A percentile compares a stretch with the other conserved stretches of the same genome.
These are phyloP conservation scores for Agrenia bidenticulata DNA, from an alignment of 2,888 invertebrate genomes.

Conservation along the genomic window DNA sequence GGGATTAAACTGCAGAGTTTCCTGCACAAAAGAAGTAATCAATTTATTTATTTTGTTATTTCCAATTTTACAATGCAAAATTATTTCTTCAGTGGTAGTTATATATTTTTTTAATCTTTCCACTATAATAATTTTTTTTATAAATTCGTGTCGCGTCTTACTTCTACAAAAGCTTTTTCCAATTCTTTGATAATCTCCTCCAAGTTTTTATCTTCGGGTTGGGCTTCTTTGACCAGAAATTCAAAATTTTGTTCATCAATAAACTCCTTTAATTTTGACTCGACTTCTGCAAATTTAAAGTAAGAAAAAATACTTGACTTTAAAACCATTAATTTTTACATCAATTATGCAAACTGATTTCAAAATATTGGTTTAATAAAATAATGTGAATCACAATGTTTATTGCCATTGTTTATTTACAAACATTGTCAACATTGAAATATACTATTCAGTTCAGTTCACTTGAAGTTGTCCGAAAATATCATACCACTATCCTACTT, in stretches of 20 bases:
- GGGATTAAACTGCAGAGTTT: conserved; percentile 80
- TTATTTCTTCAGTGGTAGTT: too few species aligned
- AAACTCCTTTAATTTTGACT: conserved; percentile 65
- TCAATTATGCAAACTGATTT: too few species aligned
- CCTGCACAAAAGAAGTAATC: conserved; percentile 60
- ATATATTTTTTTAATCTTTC: too few species aligned
- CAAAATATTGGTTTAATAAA: background rate
- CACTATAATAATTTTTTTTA: too few species aligned
- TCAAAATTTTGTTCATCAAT: conserved; percentile 67
- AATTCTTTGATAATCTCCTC: conserved; percentile 76
- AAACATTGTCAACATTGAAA: too few species aligned
- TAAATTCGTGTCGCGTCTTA: too few species aligned
- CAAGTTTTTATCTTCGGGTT: conserved; percentile 66
- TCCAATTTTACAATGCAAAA: too few species aligned
- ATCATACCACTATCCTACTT: too few species aligned
- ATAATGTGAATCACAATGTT: conserved; percentile 1
- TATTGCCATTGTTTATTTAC: too few species aligned
- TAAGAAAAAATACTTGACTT: background rate
- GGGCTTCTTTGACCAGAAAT: conserved; percentile 68
- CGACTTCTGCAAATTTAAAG: conserved; percentile 61
- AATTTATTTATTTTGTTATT: conserved; percentile 16
- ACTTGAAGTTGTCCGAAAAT: too few species aligned
- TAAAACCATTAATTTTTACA: background rate
- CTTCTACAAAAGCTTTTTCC: conserved; percentile 74
- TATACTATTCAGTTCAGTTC: too few species aligned